Base-by-base conservation (phyloP, 2,888 invertebrate genomes). In the Augochlorella aurata region DNA sequence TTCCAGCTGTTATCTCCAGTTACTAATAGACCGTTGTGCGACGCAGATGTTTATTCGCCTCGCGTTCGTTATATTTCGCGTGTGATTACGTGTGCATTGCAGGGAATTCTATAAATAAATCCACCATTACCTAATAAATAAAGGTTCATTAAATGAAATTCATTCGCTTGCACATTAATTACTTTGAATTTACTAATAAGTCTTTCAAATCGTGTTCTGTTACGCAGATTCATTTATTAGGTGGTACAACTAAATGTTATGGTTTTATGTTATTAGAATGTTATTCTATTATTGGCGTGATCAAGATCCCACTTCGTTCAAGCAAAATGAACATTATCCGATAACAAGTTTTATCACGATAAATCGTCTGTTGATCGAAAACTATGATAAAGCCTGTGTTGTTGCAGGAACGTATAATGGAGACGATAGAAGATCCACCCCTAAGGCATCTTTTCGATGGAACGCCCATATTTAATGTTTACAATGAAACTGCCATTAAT, bases 401-500 rank as follows among this genome's bases (percentile, higher is more conserved):
- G 8, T 58, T 21, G 44, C 16, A 47, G n/a, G 3, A n/a, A 54
- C 7, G 9, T 18, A n/a, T 81, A 0, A 88, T 88, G 87, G 82
- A 85, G 24, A 80, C 73, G 0, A 72, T 86, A 24, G 44, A 88
- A 3, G 93, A 93, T 82, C 91, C 92, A 8, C 83, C 89, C 70
- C 81, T 90, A 88, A 93, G 94, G 68, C 95, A 95, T 87, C 92
- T 95, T 18, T 95, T 95, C 81, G 95, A 95, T 82, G 93, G 93
- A 0, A 87, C 91, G 65, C 89, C 92, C 2, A 87, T 92, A 71
- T 88, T 91, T 38, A 95, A 95, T 91, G 95, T 95, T 29, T 95
- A 95, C 82, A 92, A 94, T 5, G 85, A 92, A 8, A 90, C 91
- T 21, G 83, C 94, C 7, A 90, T 93, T 4, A 95, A 95, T 86